phyloP scores from a whole-genome alignment of 1,140 invertebrate species.

The Brachionus plicatilis region DNA sequence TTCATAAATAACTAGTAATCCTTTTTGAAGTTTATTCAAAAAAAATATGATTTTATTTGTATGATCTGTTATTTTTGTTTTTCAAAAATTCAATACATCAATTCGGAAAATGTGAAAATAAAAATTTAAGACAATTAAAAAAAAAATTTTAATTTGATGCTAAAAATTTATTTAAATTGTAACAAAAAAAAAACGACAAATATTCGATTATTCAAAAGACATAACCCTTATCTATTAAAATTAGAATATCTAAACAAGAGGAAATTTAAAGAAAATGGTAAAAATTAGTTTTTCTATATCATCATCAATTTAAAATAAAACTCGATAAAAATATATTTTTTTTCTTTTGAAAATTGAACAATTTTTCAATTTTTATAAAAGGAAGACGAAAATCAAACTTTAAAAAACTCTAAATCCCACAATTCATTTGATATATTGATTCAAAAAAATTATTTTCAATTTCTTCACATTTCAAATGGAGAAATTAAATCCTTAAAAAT shows the following conservation, averaged over 20 bases:
- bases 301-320: background rate
- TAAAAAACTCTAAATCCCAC: background rate
- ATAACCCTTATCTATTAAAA: background rate
- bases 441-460: background rate
- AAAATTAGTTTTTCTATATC: too few species aligned
- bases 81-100: too few species aligned
- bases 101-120: too few species aligned
- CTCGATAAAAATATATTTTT: background rate
- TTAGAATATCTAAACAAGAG: background rate
- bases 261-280: background rate
- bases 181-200: background rate
- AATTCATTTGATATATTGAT: background rate
- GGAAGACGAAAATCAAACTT: background rate
- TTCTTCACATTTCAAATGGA: conserved; percentile 32
- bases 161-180: background rate
- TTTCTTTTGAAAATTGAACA: background rate
- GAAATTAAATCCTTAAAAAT: conserved; percentile 38
- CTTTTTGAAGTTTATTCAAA: too few species aligned
- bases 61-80: too few species aligned
- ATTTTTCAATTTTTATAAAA: background rate
- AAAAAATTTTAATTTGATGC: background rate
- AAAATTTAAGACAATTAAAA: background rate
- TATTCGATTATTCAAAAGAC: background rate
- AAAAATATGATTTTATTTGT: too few species aligned
- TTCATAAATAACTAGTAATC: too few species aligned